Conservation (phyloP, 2,888 invertebrate genomes). For the Cantharis flavilabris region DNA sequence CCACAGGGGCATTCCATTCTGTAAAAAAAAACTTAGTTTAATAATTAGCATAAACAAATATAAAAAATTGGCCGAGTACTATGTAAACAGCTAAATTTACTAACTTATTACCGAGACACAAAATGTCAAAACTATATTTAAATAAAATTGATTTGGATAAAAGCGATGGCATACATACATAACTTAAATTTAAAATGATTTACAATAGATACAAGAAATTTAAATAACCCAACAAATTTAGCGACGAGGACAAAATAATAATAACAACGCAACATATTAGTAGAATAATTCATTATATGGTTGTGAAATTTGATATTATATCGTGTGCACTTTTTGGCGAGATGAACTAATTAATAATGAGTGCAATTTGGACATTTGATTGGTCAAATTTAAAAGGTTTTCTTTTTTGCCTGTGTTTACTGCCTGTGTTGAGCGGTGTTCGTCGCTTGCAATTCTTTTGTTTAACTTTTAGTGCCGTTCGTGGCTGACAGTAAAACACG, state of each 20-base stretch:
- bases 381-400: too few relatives aligned
- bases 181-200: background rate
- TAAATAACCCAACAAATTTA: background rate
- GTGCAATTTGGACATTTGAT: too few relatives aligned
- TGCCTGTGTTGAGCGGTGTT: too few relatives aligned
- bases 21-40: conserved; percentile 57
- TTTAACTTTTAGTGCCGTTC: too few relatives aligned
- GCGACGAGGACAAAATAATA: background rate
- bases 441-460: too few relatives aligned
- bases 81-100: background rate
- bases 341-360: too few relatives aligned
- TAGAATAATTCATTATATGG: too few relatives aligned
- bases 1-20: conserved; percentile 94
- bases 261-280: background rate
- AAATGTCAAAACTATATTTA: background rate
- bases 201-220: background rate
- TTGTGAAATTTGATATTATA: too few relatives aligned
- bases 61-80: background rate
- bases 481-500: too few relatives aligned
- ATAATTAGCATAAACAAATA: background rate
- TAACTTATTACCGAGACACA: background rate
- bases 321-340: too few relatives aligned
- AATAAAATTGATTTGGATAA: background rate
- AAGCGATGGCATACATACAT: background rate
- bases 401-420: too few relatives aligned